phyloP scores from a whole-genome alignment of 2,888 invertebrate species.

The Andrena dorsata region DNA sequence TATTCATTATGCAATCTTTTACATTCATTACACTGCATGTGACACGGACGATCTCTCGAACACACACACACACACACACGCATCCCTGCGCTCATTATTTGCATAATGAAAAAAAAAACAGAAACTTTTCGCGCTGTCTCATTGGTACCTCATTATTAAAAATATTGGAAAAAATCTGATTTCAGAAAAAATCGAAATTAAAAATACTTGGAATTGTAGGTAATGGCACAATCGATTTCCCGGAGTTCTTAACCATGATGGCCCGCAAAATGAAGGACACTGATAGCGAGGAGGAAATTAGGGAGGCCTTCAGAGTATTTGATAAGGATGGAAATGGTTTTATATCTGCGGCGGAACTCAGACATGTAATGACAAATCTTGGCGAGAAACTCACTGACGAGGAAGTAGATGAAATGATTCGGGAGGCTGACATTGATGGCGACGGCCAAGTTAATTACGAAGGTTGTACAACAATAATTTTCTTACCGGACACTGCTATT shows the following conservation, averaged over 20 bases:
- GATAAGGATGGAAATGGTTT: conserved; percentile 99
- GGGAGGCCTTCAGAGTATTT: conserved; percentile 99
- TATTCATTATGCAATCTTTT: conserved; percentile 29
- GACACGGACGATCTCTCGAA: background rate
- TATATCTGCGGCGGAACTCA: conserved; percentile 98
- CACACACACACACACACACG: background rate
- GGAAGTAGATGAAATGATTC: conserved; percentile 99
- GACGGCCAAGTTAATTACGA: conserved; percentile 99
- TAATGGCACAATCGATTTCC: conserved; percentile 99
- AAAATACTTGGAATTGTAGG: conserved; percentile 87
- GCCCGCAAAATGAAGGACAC: conserved; percentile 99
- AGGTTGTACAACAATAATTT: conserved; percentile 87
- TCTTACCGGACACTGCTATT: conserved; percentile 2
- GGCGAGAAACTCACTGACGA: conserved; percentile 99
- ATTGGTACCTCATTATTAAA: conserved; percentile 24
- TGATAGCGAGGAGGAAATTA: conserved; percentile 99
- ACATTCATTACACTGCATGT: background rate
- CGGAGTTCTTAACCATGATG: conserved; percentile 99
- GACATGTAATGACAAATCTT: conserved; percentile 99
- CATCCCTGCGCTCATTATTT: conserved; percentile 6
- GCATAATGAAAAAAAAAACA: conserved; percentile 46
- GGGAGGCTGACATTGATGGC: conserved; percentile 99
- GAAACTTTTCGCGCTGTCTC: background rate
- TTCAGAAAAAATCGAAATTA: conserved; percentile 58
- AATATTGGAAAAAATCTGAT: conserved; percentile 44